Percentiles rank a stretch among this genome's conserved stretches.
Conservation (phyloP, 2,797 vertebrate species). For the Adelosebastes latens region DNA sequence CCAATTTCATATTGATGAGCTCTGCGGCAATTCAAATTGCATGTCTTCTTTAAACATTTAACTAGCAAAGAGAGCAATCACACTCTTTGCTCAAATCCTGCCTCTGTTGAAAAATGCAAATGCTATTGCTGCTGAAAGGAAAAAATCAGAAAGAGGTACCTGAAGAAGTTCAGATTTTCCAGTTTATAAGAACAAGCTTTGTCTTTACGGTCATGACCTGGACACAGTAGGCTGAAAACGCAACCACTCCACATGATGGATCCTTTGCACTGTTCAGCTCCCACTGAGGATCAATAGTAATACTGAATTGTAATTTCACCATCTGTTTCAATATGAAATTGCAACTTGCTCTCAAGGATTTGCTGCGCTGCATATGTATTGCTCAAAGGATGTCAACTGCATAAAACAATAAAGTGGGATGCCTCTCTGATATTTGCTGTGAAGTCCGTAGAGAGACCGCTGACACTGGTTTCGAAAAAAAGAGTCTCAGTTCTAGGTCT, state of each 20-base stretch:
- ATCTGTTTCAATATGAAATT: constrained; percentile 50
- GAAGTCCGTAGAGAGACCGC: constrained; percentile 32
- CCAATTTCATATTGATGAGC: constrained; percentile 88
- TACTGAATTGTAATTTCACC: constrained; percentile 52
- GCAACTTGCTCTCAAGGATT: constrained; percentile 38
- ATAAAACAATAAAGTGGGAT: constrained; percentile 38
- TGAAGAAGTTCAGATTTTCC: constrained; percentile 66
- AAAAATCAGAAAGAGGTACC: constrained; percentile 76
- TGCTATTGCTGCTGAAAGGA: constrained; percentile 67
- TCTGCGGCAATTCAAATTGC: constrained; percentile 84
- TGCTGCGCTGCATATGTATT: constrained; percentile 21
- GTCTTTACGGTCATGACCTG: constrained; percentile 26
- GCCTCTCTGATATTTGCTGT: constrained; percentile 32
- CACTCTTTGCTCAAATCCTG: constrained; percentile 83
- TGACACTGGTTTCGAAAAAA: constrained; percentile 9
- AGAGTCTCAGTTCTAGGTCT: not conserved
- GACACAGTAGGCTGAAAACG: constrained; percentile 24
- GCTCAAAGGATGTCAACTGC: constrained; percentile 34
- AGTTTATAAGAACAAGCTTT: constrained; percentile 38
- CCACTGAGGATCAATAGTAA: constrained; percentile 49
- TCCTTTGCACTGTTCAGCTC: constrained; percentile 41
- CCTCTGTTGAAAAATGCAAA: constrained; percentile 85
- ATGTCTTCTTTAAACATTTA: constrained; percentile 87
- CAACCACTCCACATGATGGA: constrained; percentile 21
- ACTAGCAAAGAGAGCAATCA: constrained; percentile 83